Conservation (phyloP, 2,888 invertebrate species). For the Leptopilina drosophilae region DNA sequence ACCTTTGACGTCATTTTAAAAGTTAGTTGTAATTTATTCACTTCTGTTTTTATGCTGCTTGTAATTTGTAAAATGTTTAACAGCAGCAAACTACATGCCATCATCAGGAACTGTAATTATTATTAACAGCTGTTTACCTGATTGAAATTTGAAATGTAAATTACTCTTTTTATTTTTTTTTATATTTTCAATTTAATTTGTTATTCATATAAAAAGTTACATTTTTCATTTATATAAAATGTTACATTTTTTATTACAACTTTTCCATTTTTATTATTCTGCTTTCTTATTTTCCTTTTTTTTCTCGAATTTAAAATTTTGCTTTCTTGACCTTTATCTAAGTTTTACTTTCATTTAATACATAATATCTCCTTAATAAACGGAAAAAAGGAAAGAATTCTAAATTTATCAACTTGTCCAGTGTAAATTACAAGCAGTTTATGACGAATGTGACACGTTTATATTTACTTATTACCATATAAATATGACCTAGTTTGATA, state of each 20-base stretch:
- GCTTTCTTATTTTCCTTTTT: no score
- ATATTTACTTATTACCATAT: conserved; percentile 22
- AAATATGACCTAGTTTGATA: conserved; percentile 31
- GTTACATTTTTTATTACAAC: no score
- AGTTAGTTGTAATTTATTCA: background rate
- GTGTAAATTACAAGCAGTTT: background rate
- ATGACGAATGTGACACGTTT: conserved; percentile 25
- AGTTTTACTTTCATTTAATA: background rate
- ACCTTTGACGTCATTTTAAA: background rate
- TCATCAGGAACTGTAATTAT: conserved; percentile 19
- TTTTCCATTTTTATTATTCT: no score
- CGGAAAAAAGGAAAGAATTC: background rate
- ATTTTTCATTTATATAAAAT: no score
- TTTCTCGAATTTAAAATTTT: no score
- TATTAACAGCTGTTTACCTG: background rate
- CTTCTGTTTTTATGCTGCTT: background rate
- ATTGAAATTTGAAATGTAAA: conserved; percentile 19
- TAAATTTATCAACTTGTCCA: conserved; percentile 20
- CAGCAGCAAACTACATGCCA: background rate
- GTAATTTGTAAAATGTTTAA: conserved; percentile 2
- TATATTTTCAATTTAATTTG: no score
- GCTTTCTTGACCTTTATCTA: no score
- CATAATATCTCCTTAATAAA: background rate
- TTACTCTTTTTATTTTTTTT: background rate
- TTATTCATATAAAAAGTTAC: no score